These are phyloP conservation scores for Actinia equina DNA, from an alignment of 64 coral and sea anemone species.

Conservation along the genomic window DNA sequence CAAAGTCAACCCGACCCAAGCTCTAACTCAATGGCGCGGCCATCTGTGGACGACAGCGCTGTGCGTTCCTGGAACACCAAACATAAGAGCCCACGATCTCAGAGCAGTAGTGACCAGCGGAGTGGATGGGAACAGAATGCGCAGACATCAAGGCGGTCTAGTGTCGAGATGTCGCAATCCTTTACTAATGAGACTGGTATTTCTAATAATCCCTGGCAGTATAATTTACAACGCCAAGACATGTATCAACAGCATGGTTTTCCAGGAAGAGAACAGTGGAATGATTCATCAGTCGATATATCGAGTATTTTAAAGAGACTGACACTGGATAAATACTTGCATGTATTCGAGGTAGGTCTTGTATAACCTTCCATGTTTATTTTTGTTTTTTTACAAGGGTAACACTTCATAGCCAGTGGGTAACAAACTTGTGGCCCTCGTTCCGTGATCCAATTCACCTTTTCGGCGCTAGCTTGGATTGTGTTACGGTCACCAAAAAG, in stretches of 20 bases:
- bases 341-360: conserved; percentile 71
- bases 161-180: conserved; percentile 41
- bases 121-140: conserved; percentile 48
- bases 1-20: conserved; percentile 59
- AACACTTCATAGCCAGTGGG: too few species aligned
- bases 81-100: conserved; percentile 77
- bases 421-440: too few species aligned
- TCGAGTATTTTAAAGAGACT: conserved; percentile 56
- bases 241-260: conserved; percentile 45
- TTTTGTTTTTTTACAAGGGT: too few species aligned
- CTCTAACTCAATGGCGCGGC: conserved; percentile 44
- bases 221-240: conserved; percentile 32
- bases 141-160: conserved; percentile 36
- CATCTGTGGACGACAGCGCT: conserved; percentile 69
- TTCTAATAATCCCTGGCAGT: conserved; percentile 45
- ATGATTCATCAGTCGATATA: conserved; percentile 50
- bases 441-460: too few species aligned
- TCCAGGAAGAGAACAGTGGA: conserved; percentile 50
- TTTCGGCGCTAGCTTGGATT: too few species aligned
- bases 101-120: conserved; percentile 61
- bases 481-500: too few species aligned
- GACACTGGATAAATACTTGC: conserved; percentile 71
- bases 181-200: conserved; percentile 6
- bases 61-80: conserved; percentile 76
- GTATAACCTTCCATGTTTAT: not conserved